Base-by-base conservation (phyloP, 1,140 invertebrate genomes). In the Bombus impatiens region DNA sequence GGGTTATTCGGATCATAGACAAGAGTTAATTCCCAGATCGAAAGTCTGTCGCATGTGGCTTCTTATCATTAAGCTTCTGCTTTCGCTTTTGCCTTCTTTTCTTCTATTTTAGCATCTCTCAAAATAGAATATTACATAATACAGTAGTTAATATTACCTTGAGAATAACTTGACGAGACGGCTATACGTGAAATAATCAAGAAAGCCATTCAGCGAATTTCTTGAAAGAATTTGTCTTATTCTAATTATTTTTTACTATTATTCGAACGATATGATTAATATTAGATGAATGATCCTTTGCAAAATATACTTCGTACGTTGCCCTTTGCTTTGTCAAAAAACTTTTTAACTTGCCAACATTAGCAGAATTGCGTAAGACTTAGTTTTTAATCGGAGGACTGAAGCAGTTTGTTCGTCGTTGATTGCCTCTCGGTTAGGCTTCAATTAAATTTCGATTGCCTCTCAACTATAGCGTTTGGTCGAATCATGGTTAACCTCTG, bases 21-120 rank as follows among this genome's bases (percentile, higher is more conserved):
- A 84, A 84, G 76, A 59, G 74, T 70, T 84, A 78, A 78, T 70
- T 70, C 42, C 22, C 70, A 44, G 47, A 84, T 84, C 65, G 47
- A 67, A 70, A 68, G 44, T 78, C 57, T 22, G 76, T 79, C 68
- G 82, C 75, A 79, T 77, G 81, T 47, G 42, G 32, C 32, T 83
- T 44, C 59, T 83, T 83, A 83, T 83, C 81, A 77, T 40, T 22
- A 62, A n/a, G 32, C 32, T 47, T 13, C 25, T 40, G 35, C 42
- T 77, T 65, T 40, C 35, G 25, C 42, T 75, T 82, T 22, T 59
- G 28, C 22, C 25, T 28, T 47, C 59, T 32, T 62, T 44, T 53
- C 40, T 62, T 74, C 12, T 44, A 44, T 35, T 35, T 79, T 28
- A 62, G 8, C 3, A 35, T 15, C 5, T 70, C 25, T 12, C n/a